Evolutionary conservation across 2,888 invertebrate species (phyloP).

Genomic region (Volucella zonaria): DNA sequence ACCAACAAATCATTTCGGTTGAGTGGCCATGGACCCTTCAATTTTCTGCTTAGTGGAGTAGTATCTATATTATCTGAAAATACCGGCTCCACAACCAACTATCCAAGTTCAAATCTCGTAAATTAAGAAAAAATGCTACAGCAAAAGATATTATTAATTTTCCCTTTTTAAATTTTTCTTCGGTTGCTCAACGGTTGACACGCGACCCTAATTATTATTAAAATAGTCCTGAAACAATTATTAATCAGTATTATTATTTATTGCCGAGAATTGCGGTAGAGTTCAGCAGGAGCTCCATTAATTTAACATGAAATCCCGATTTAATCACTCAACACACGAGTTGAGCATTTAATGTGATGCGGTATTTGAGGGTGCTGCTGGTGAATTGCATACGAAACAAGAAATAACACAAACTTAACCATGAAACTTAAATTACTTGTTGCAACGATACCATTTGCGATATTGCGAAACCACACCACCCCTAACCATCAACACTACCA

Average conservation of each 20-base stretch:
- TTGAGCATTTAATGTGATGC: constrained; percentile 19
- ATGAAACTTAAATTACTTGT: constrained; percentile 65
- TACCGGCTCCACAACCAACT: not conserved
- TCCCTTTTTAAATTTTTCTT: constrained; percentile 15
- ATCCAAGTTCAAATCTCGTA: constrained; percentile 2
- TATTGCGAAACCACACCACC: constrained; percentile 19
- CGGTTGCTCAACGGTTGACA: constrained; percentile 27
- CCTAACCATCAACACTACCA: constrained; percentile 2
- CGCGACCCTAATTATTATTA: constrained; percentile 56
- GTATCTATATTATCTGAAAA: not conserved
- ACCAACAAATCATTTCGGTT: constrained; percentile 9
- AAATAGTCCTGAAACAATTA: constrained; percentile 50
- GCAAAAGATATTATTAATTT: constrained; percentile 33
- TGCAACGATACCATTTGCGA: constrained; percentile 37
- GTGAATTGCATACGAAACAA: constrained; percentile 29
- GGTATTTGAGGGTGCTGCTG: constrained; percentile 4
- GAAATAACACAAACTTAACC: constrained; percentile 37
- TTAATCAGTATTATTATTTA: constrained; percentile 64
- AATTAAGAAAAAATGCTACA: constrained; percentile 24
- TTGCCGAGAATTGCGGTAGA: constrained; percentile 34
- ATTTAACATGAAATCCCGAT: constrained; percentile 53
- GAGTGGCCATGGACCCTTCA: constrained; percentile 3
- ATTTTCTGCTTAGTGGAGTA: constrained; percentile 1
- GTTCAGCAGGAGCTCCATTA: constrained; percentile 46
- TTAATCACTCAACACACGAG: constrained; percentile 56